phyloP scores from a whole-genome alignment of 2,888 invertebrate species.

The Amiota minor region DNA sequence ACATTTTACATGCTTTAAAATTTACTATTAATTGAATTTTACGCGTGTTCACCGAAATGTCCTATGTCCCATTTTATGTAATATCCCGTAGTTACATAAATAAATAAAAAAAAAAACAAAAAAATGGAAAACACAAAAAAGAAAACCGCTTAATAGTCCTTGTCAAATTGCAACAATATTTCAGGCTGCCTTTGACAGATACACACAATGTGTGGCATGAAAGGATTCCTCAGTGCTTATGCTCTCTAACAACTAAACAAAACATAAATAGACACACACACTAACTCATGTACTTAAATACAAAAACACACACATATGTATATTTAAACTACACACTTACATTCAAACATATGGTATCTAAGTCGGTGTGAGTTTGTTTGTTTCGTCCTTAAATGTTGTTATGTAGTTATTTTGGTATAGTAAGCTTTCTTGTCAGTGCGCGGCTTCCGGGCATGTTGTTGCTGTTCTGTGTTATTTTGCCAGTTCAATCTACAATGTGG shows the following conservation, averaged over 20 bases:
- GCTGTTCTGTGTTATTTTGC: too few species aligned
- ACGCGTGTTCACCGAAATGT: too few species aligned
- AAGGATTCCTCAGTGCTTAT: conserved; percentile 62
- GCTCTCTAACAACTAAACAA: conserved; percentile 59
- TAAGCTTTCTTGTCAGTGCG: background rate
- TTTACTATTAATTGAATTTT: too few species aligned
- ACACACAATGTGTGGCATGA: conserved; percentile 48
- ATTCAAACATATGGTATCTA: conserved; percentile 26
- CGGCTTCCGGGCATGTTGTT: too few species aligned
- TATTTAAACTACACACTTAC: too few species aligned
- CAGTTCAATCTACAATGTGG: too few species aligned
- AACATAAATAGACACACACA: conserved; percentile 42
- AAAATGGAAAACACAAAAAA: too few species aligned
- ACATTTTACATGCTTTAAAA: too few species aligned
- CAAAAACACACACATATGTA: conserved; percentile 34
- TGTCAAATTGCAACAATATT: conserved; percentile 27
- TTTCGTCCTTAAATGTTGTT: conserved; percentile 1
- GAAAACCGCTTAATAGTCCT: conserved; percentile 15
- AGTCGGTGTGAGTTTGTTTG: background rate
- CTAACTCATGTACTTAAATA: conserved; percentile 4
- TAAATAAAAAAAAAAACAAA: background rate
- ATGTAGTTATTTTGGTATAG: background rate
- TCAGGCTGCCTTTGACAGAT: conserved; percentile 47
- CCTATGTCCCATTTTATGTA: too few species aligned
- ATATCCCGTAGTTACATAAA: too few species aligned